Conservation (phyloP, 35 echinoderm and acorn worm genomes). For the Nesometra sesokonis region DNA sequence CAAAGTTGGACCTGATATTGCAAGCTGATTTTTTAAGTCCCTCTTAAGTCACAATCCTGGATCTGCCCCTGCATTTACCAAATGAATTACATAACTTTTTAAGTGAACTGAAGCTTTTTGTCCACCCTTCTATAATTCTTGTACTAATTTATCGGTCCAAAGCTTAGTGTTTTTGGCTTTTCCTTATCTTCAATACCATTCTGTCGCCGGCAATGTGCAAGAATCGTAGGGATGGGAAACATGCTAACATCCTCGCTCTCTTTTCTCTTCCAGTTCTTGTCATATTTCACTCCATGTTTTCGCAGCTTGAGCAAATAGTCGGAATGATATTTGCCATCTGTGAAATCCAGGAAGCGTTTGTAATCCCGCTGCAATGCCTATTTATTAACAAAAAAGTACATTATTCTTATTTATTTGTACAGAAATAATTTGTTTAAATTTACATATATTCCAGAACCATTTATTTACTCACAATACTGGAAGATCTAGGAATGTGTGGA, state of each 20-base stretch:
- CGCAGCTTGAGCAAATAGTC: conserved; percentile 85
- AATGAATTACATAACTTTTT: too few species aligned
- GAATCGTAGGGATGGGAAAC: conserved; percentile 58
- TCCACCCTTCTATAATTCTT: too few species aligned
- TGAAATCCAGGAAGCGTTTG: conserved; percentile 82
- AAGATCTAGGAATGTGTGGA: too few species aligned
- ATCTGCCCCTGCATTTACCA: too few species aligned
- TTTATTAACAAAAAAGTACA: background rate
- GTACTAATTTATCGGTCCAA: background rate
- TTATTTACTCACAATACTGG: too few species aligned
- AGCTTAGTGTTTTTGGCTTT: background rate
- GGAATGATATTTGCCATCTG: conserved; percentile 89
- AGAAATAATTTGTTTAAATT: too few species aligned
- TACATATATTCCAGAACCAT: too few species aligned
- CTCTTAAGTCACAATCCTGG: too few species aligned
- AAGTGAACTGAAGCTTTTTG: too few species aligned
- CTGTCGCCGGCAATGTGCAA: conserved; percentile 3
- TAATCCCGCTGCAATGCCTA: conserved; percentile 92
- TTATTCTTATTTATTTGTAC: too few species aligned
- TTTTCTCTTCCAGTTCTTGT: conserved; percentile 64
- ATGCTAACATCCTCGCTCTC: conserved; percentile 68
- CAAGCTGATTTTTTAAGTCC: too few species aligned
- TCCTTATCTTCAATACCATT: background rate
- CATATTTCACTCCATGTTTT: conserved; percentile 92
- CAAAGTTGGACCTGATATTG: too few species aligned